Evolutionary conservation across 2,113 vertebrate genomes (phyloP).

Genomic region (Corythoichthys haematopterus): DNA sequence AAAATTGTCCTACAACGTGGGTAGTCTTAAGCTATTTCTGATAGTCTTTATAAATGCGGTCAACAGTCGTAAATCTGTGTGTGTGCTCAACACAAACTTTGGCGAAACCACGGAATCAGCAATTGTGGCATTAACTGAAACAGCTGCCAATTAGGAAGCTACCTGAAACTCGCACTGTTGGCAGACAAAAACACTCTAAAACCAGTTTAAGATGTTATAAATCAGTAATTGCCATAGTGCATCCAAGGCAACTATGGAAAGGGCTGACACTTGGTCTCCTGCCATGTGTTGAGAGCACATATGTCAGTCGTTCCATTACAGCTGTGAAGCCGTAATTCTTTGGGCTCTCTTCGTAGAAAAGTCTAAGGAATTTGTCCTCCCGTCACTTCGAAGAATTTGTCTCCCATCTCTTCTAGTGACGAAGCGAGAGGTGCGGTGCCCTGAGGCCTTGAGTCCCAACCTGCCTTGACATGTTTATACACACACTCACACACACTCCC

Average conservation of each 20-base stretch:
- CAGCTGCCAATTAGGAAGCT: too few species aligned
- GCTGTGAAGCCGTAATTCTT: conserved; percentile 21
- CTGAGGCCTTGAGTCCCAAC: conserved; percentile 24
- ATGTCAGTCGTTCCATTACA: not conserved
- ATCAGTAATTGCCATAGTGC: too few species aligned
- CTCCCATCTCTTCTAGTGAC: conserved; percentile 34
- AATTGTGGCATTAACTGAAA: too few species aligned
- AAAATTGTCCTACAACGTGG: too few species aligned
- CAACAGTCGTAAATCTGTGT: too few species aligned
- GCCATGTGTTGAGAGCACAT: not conserved
- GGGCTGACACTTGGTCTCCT: not conserved
- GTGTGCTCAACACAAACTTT: too few species aligned
- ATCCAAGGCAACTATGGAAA: not conserved
- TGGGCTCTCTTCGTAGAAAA: conserved; percentile 5
- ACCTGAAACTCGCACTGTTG: too few species aligned
- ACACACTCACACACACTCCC: conserved; percentile 37
- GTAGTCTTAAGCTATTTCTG: too few species aligned
- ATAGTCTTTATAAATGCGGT: too few species aligned
- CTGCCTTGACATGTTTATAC: conserved; percentile 39
- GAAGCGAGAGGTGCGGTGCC: conserved; percentile 38
- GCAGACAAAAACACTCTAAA: too few species aligned
- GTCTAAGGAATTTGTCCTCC: conserved; percentile 23
- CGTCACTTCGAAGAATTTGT: conserved; percentile 35
- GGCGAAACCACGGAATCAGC: too few species aligned
- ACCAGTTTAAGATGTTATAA: too few species aligned